Base-by-base conservation (phyloP, 2,888 invertebrate genomes). In the Harpagoxenus sublaevis region DNA sequence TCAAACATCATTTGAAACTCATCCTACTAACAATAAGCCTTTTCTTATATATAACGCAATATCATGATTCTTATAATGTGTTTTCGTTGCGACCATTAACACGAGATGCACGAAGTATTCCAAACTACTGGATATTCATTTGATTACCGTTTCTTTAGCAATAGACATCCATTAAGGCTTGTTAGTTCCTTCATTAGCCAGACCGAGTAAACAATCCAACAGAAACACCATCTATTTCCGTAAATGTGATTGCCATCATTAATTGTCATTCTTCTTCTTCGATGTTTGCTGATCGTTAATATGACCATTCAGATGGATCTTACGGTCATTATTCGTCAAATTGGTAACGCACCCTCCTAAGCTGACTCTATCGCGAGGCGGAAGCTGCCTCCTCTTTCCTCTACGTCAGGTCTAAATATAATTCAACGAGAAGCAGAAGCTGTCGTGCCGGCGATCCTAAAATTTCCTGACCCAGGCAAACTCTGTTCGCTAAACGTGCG, bases 361-460 rank as follows among this genome's bases (percentile, higher is more conserved):
- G 68, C 39, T 39, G 57, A 45, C 18, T 79, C 23, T 42, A 42
- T 9, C 51, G 10, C 45, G 74, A 70, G 65, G 66, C 82, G 85
- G 84, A 86, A 82, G 82, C 63, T 28, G 73, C 66, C 75, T 31
- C 8, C 31, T 68, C 66, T 86, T 75, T 84, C 79, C 75, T 75
- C 75, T 75, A 84, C 92, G 92, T 92, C 92, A 92, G 78, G 84
- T 91, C 93, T 93, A 93, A 92, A 93, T 92, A 92, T 91, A 93
- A 88, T 86, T 74, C 77, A 71, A 81, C 78, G 83, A 85, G 66
- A 86, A 45, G 75, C 48, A 63, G 75, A 75, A 71, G 77, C 60
- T 79, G 48, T 70, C 84, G 23, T 65, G 45, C 45, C 35, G 1
- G 15, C 75, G 77, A 68, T 77, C 55, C 82, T 73, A 87, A 86